Evolutionary conservation across 2,888 invertebrate species (phyloP), one percentile per base, ranked within the genome.

Genomic region (Aphidius colemani): DNA sequence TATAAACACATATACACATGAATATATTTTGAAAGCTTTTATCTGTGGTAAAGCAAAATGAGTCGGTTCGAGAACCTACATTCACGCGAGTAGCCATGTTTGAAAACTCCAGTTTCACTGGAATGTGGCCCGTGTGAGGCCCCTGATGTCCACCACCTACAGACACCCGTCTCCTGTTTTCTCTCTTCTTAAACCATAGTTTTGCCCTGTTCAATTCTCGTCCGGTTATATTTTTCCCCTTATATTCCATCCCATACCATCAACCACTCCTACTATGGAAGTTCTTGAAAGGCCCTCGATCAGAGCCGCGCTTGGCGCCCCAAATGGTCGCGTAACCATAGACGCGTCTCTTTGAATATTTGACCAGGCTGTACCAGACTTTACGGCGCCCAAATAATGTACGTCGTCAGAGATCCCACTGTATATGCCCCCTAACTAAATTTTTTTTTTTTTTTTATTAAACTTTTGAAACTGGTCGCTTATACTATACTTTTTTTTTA

Each of bases 271-370:
- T 48, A 59, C 66, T 30, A 30, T 30, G 30, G 30, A 3, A 30
- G 30, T 30, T 30, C 30, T 30, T 30, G 30, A 30, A 30, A 30
- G 30, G 30, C 63, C 66, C 65, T 45, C 56, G 58, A 50, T 53
- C 43, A 44, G 30, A 18, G 10, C 30, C 69, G 74, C 30, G 30
- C 74, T 78, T 79, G 81, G 81, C 81, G 81, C 81, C 81, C 81
- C 81, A 82, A 81, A 81, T 81, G 81, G 80, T 77, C 80, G 78
- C 78, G 79, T 81, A 81, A 81, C 80, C 79, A 79, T 80, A 82
- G 79, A 79, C 77, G 79, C 72, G 74, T 73, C 73, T 75, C 73
- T 64, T 59, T 30, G 30, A 30, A 30, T 30, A 30, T 30, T 30
- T 63, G 64, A 60, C 62, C 73, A 71, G 67, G 67, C 66, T 76